Evolutionary conservation across 1,140 invertebrate genomes (phyloP).

Genomic region (Drosophila orena): DNA sequence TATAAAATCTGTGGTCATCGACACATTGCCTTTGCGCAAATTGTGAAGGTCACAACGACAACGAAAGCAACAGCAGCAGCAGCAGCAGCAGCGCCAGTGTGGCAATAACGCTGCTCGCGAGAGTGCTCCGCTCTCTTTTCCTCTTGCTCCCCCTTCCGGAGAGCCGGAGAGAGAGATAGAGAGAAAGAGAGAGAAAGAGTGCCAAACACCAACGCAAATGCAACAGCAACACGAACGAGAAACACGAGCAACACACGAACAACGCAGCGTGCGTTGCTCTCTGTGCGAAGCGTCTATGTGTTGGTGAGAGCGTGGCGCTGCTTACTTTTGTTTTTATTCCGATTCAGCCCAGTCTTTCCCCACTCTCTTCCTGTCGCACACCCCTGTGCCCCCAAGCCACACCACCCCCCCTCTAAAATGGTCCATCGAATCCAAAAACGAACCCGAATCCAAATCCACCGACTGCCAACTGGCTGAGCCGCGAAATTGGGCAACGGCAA

Average conservation of each 20-base stretch:
- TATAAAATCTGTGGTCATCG: constrained; percentile 85
- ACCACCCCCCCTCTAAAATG: neutral
- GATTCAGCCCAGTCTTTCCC: constrained; percentile 17
- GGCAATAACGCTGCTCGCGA: constrained; percentile 62
- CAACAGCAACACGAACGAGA: constrained; percentile 34
- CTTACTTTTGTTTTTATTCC: constrained; percentile 80
- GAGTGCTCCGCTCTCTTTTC: constrained; percentile 16
- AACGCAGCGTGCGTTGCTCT: constrained; percentile 64
- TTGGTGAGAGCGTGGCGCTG: constrained; percentile 39
- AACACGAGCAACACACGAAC: constrained; percentile 39
- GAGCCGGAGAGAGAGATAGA: neutral
- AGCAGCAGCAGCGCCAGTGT: constrained; percentile 54
- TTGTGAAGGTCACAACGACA: constrained; percentile 85
- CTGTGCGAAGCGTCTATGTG: constrained; percentile 27
- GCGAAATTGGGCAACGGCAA: constrained; percentile 79
- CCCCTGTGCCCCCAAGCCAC: neutral
- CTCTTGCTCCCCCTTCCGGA: constrained; percentile 14
- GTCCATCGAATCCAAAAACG: constrained; percentile 4
- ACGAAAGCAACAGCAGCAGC: constrained; percentile 51
- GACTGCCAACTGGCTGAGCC: constrained; percentile 27
- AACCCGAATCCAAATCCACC: constrained; percentile 3
- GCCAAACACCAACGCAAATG: constrained; percentile 29
- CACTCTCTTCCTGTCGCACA: neutral
- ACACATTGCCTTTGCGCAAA: constrained; percentile 85
- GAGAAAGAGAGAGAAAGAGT: constrained; percentile 10